Percentiles rank a stretch among this genome's conserved stretches.
These are phyloP conservation scores for Rissa tridactyla DNA, from an alignment of 2,113 vertebrate genomes.

Conservation along the genomic window DNA sequence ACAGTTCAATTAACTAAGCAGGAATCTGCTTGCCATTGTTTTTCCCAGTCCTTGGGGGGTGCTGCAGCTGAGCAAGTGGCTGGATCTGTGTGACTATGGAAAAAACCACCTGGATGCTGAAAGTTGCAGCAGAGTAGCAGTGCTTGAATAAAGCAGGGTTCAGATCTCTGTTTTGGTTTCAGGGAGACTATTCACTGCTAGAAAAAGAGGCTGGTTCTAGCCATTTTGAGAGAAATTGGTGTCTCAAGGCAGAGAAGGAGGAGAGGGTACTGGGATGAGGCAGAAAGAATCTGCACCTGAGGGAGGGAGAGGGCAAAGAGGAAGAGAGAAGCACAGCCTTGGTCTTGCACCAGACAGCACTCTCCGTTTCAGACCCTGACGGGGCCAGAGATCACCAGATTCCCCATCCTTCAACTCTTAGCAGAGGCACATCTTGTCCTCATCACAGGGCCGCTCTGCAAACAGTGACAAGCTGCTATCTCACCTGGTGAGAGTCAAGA, in stretches of 20 bases:
- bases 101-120: not conserved
- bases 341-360: not conserved
- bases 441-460: not conserved
- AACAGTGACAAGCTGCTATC: not conserved
- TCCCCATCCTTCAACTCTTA: not conserved
- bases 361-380: not conserved
- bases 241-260: not conserved
- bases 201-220: not conserved
- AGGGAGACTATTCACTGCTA: not conserved
- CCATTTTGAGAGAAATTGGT: not conserved
- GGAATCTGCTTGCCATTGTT: not conserved
- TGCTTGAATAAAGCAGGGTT: not conserved
- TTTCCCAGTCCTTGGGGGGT: not conserved
- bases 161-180: not conserved
- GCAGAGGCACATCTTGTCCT: not conserved
- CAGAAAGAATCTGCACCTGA: not conserved
- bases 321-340: not conserved
- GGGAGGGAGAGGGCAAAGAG: not conserved
- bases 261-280: not conserved
- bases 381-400: not conserved
- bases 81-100: not conserved
- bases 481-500: not conserved
- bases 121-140: not conserved
- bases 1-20: not conserved
- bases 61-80: not conserved